Conservation (phyloP, 2,888 invertebrate species). For the Trachelus troglodyta region DNA sequence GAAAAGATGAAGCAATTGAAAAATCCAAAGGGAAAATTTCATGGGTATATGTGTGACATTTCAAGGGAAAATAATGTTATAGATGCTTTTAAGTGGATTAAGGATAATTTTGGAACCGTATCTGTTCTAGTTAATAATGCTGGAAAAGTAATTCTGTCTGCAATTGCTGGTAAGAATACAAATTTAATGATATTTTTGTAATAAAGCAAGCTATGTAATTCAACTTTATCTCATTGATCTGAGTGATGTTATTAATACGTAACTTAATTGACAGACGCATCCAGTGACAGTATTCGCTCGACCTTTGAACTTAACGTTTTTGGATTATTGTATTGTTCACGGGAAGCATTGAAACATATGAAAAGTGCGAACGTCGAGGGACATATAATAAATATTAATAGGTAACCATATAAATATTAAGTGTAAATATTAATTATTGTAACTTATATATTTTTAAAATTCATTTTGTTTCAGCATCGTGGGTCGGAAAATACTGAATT, state of each 20-base stretch:
- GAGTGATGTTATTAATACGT: no score
- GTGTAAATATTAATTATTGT: no score
- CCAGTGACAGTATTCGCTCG: neutral
- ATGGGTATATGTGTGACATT: constrained; percentile 56
- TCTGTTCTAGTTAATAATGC: constrained; percentile 63
- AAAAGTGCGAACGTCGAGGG: constrained; percentile 41
- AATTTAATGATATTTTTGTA: neutral
- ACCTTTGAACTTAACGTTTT: constrained; percentile 47
- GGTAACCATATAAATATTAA: constrained; percentile 23
- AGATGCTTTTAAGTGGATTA: constrained; percentile 54
- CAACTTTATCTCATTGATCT: neutral
- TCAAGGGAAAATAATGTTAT: constrained; percentile 54
- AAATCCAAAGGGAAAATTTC: constrained; percentile 49
- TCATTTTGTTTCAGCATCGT: constrained; percentile 47
- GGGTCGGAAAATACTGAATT: constrained; percentile 65
- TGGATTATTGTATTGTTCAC: constrained; percentile 48
- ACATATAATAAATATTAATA: constrained; percentile 47
- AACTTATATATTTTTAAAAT: no score
- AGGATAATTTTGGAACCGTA: constrained; percentile 54
- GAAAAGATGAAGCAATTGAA: constrained; percentile 28
- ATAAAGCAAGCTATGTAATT: neutral
- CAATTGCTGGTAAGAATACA: constrained; percentile 37
- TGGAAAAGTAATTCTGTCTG: constrained; percentile 40
- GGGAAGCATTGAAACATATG: constrained; percentile 45
- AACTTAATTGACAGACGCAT: no score